Base-by-base conservation (phyloP, 1,140 invertebrate species). In the Chrysomallon squamiferum region DNA sequence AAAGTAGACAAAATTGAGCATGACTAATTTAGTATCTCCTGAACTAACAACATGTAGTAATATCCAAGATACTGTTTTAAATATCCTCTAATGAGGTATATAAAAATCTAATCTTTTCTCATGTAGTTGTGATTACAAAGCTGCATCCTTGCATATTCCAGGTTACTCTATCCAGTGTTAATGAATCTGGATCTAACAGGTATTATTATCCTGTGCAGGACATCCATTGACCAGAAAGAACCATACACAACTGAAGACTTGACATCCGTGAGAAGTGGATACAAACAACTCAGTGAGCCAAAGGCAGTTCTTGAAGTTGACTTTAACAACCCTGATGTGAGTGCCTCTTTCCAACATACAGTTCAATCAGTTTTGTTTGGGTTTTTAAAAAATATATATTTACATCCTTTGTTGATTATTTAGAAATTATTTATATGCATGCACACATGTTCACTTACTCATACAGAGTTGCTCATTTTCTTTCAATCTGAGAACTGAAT, bases 201-300 rank as follows among this genome's bases (percentile, higher is more conserved):
- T 1, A 50, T 76, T 1, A 22, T 61, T 4, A 68, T 79, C 2
- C 29, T 72, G 11, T 75, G 78, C 66, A 63, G 61, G 13, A 79
- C 75, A 9, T 56, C 69, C 56, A 35, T 66, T 56, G 43, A 49
- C 9, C 66, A 66, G 22, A 76, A 71, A n/a, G 84, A 87, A 27
- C 86, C 85, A 25, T 93, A 93, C 80, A 90, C 92, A 68, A 89
- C 90, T 68, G 90, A 92, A 75, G 89, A 91, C 84, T 82, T 92
- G 52, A 78, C 87, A 65, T 78, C 85, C 35, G 84, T 90, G 30
- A 73, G 78, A 33, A 74, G 74, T 54, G 87, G 89, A 59, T 83
- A 79, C 65, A 88, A 86, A 65, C 88, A 89, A 64, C 80, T 93
- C 29, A 88, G 89, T n/a, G 84, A 89, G 58, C 86, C 89, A 1